Conservation (phyloP, 2,113 vertebrate genomes). For the Siniperca chuatsi region DNA sequence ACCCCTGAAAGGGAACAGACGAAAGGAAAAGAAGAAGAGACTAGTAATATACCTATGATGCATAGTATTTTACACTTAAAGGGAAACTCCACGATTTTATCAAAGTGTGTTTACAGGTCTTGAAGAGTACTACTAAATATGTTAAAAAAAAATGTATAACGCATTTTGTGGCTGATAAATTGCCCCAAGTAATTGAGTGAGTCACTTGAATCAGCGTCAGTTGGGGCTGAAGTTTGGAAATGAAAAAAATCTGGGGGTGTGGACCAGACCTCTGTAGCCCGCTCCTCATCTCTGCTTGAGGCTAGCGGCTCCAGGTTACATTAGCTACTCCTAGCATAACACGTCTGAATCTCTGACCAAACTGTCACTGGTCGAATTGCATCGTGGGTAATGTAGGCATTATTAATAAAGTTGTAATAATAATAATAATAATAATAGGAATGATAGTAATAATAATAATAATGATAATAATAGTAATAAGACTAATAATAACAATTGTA, state of each 20-base stretch:
- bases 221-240: neutral
- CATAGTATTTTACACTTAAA: neutral
- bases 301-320: neutral
- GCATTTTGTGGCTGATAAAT: neutral
- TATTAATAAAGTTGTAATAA: no score
- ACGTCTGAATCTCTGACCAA: neutral
- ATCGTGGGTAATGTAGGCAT: no score
- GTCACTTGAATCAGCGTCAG: neutral
- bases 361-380: no score
- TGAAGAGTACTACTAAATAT: neutral
- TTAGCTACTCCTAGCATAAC: neutral
- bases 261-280: neutral
- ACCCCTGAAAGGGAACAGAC: no score
- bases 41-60: neutral
- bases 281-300: neutral
- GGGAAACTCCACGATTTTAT: neutral
- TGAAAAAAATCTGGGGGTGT: neutral
- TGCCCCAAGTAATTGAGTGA: neutral
- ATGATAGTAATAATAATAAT: no score
- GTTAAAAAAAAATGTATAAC: neutral
- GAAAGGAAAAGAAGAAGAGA: no score
- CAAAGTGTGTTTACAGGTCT: neutral
- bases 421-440: no score
- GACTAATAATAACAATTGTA: no score
- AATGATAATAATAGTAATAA: no score